Evolutionary conservation across 37 sponge, comb jelly and placozoan genomes (phyloP), one percentile per base, ranked within the genome.

Genomic region (Aplysina aerophoba): DNA sequence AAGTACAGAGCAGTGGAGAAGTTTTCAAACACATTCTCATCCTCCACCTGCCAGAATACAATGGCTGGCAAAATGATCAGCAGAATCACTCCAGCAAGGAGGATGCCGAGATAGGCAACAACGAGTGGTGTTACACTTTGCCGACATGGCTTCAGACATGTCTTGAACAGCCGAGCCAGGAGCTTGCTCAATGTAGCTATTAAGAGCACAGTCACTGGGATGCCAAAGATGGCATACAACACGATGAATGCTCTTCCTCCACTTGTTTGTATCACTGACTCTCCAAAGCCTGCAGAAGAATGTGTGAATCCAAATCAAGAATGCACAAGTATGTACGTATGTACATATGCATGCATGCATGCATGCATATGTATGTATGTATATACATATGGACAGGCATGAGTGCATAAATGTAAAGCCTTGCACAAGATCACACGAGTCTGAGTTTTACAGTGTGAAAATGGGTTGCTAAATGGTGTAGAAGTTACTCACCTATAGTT

Each of bases 211-310:
- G 86, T 83, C 1, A 81, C 27, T 41, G 86, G 86, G 21, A 85
- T 82, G 28, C 86, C 86, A 85, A 85, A 8, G n/a, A 85, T 21
- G 15, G 86, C 86, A 36, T 39, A 85, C 37, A 83, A 35, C 22
- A 40, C 40, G 8, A 38, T 36, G 38, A 85, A 81, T 16, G 28
- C 20, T 36, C 72, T 62, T 36, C 86, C 86, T 15, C 28, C 61
- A 17, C 5, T 34, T 20, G 86, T 83, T 1, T 19, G 0, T 0
- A 82, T 50, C 0, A 56, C 22, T 27, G 84, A 24, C 21, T 57
- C 22, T 6, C 86, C 86, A 80, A 69, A 85, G 2, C 86, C 83
- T 69, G 71, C 50, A 44, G 50, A 44, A 44, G 8, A 44, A 44
- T 44, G 50, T 44, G 50, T 44, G 8, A n/a, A n/a, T n/a, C n/a